Conservation (phyloP, 2,797 vertebrate genomes). For the Xerus rutilus region DNA sequence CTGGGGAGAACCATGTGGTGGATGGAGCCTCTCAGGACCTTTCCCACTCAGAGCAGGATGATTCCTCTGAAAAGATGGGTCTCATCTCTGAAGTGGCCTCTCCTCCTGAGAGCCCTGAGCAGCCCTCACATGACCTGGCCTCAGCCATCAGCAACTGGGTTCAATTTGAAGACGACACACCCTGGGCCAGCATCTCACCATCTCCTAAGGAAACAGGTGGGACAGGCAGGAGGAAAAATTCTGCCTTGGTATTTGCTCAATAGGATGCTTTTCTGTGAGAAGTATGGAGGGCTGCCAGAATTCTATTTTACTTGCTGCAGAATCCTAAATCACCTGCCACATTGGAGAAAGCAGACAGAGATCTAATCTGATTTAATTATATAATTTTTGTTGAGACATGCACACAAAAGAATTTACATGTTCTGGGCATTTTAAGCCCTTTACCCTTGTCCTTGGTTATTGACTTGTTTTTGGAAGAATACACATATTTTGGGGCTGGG, state of each 20-base stretch:
- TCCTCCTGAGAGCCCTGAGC: constrained; percentile 76
- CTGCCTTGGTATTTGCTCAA: background rate
- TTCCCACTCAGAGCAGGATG: constrained; percentile 76
- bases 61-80: constrained; percentile 79
- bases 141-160: constrained; percentile 89
- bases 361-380: background rate
- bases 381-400: background rate
- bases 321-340: background rate
- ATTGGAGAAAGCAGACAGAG: background rate
- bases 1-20: constrained; percentile 79
- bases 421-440: background rate
- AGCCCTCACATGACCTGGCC: constrained; percentile 75
- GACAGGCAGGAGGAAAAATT: background rate
- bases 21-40: constrained; percentile 83
- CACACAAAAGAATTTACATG: background rate
- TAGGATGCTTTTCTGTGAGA: background rate
- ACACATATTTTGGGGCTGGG: background rate
- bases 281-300: background rate
- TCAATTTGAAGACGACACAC: constrained; percentile 89
- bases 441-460: background rate
- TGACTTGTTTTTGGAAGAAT: constrained; percentile 21
- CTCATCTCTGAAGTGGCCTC: constrained; percentile 76
- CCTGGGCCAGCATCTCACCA: constrained; percentile 82
- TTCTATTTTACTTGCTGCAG: background rate
- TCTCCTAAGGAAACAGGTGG: constrained; percentile 82